These are phyloP conservation scores for Otus scops DNA, from an alignment of 2,797 vertebrate genomes.

Conservation along the genomic window DNA sequence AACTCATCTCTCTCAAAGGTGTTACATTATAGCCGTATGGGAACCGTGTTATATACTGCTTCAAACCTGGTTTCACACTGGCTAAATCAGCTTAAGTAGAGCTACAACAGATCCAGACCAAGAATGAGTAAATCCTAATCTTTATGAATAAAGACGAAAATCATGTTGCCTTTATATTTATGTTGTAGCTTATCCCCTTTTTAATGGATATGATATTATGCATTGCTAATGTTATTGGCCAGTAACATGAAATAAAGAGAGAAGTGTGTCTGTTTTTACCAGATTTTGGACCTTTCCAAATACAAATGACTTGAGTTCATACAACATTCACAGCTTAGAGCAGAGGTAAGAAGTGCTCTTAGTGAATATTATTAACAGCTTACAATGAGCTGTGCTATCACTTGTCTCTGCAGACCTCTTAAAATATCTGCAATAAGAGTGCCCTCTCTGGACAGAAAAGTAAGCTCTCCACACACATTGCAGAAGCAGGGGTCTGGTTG, in stretches of 20 bases:
- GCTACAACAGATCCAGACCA: not conserved
- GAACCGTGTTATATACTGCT: not conserved
- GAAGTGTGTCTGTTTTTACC: not conserved
- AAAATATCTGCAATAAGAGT: slow-evolving; percentile 25
- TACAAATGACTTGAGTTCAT: not conserved
- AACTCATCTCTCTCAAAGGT: not conserved
- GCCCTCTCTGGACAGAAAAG: slow-evolving; percentile 35
- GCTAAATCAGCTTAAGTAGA: not conserved
- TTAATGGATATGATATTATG: not conserved
- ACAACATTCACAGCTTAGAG: not conserved
- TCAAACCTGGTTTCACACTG: not conserved
- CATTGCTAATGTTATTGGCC: not conserved
- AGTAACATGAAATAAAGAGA: not conserved
- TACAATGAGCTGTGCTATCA: not conserved
- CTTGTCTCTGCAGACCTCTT: not conserved
- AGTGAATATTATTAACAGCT: not conserved
- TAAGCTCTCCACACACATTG: not conserved
- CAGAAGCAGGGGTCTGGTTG: not conserved
- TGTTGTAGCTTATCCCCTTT: not conserved
- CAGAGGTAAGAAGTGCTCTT: not conserved
- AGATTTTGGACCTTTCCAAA: not conserved
- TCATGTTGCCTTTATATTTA: not conserved
- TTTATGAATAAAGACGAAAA: not conserved
- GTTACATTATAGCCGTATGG: not conserved
- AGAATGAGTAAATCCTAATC: not conserved